phyloP scores from a whole-genome alignment of 2,797 vertebrate genomes.

The Spinus pinus region DNA sequence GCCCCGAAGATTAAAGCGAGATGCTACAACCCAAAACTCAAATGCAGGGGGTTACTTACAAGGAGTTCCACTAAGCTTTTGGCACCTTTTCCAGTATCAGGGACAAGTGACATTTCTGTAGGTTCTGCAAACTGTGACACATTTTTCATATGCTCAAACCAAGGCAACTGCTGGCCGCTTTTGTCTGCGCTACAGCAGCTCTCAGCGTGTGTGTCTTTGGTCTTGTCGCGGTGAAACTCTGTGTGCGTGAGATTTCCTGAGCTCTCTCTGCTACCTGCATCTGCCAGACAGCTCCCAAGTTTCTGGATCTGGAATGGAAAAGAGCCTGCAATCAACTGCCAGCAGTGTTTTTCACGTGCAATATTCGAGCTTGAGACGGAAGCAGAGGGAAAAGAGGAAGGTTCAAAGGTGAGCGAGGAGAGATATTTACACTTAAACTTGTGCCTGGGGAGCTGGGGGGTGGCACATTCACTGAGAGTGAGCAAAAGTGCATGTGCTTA shows the following conservation, averaged over 20 bases:
- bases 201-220: conserved; percentile 84
- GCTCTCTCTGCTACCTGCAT: conserved; percentile 74
- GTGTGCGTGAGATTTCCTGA: conserved; percentile 74
- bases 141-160: conserved; percentile 81
- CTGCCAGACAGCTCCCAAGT: conserved; percentile 75
- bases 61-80: conserved; percentile 91
- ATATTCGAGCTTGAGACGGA: rapidly evolving
- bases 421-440: rapidly evolving
- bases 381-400: neutral
- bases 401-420: neutral
- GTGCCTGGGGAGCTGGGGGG: neutral
- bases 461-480: neutral
- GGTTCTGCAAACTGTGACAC: conserved; percentile 72
- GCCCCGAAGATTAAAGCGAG: neutral
- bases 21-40: neutral
- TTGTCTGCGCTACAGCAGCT: conserved; percentile 80
- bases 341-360: rapidly evolving
- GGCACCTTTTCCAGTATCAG: conserved; percentile 76
- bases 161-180: conserved; percentile 80
- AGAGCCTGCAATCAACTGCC: neutral
- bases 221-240: conserved; percentile 81
- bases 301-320: conserved; percentile 78
- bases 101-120: conserved; percentile 73
- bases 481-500: neutral
- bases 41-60: conserved; percentile 75